Evolutionary conservation across 2,797 vertebrate genomes (phyloP), one percentile per base, ranked within the genome.

Genomic region (Dermochelys coriacea): DNA sequence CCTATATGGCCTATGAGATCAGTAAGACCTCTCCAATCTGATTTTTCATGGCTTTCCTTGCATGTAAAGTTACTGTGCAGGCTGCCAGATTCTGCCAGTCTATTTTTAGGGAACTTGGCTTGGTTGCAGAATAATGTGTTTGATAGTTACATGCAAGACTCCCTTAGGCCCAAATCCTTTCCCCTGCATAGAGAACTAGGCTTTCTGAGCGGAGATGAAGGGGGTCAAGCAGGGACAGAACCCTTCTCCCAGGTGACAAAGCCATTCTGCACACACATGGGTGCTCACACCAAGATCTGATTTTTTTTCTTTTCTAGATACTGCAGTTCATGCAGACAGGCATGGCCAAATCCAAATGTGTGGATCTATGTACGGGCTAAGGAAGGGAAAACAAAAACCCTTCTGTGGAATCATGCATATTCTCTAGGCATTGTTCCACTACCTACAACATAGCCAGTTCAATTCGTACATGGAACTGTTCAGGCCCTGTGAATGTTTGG

Each of bases 221-320:
- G n/a, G 34, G n/a, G 15, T 37, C 34, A 68, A 68, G 34, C n/a
- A 68, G 64, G 18, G n/a, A 68, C 64, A 37, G 18, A 68, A 41
- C 8, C 64, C n/a, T 71, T 19, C n/a, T 71, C 37, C 37, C n/a
- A 41, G 5, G 10, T 37, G 19, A 71, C n/a, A 41, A 37, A 41
- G 68, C n/a, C 68, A 25, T 23, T 21, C 37, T 71, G 61, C 68
- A 41, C n/a, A 37, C 18, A 16, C 1, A 18, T 37, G 18, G 31
- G 18, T 92, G 84, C 80, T 84, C 47, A 74, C 59, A 84, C 78
- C 91, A 81, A 92, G 92, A 91, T 29, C 85, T 88, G 12, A n/a
- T 85, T 94, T 88, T 94, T 95, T 87, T 21, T 92, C 78, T 12
- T 37, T 92, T 87, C 34, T 80, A 78, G 78, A 47, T 90, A 78